Conservation (phyloP, 35 echinoderm and acorn worm genomes). For the Heliocidaris tuberculata region DNA sequence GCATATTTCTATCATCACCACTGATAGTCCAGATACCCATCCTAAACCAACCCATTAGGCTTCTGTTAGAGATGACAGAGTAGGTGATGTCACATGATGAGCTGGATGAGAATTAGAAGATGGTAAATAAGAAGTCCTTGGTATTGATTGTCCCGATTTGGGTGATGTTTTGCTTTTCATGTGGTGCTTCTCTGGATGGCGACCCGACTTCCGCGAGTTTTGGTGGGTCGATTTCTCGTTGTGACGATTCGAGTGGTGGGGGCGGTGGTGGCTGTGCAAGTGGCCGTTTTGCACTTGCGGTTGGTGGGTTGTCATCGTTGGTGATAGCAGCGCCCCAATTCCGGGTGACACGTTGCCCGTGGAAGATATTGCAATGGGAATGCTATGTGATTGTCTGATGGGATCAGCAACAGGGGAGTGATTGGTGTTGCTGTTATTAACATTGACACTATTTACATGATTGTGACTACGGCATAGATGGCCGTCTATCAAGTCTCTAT, state of each 20-base stretch:
- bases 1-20: slow-evolving; percentile 4
- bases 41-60: slow-evolving; percentile 13
- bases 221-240: slow-evolving; percentile 21
- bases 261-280: slow-evolving; percentile 6
- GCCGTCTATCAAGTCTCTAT: slow-evolving; percentile 36
- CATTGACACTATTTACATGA: slow-evolving; percentile 46
- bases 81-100: slow-evolving; percentile 32
- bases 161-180: background rate
- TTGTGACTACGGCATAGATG: slow-evolving; percentile 41
- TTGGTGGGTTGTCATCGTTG: background rate
- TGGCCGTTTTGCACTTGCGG: background rate
- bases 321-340: slow-evolving; percentile 19
- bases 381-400: slow-evolving; percentile 48
- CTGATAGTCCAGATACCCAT: background rate
- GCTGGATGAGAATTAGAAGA: slow-evolving; percentile 19
- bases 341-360: slow-evolving; percentile 22
- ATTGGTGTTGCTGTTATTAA: slow-evolving; percentile 42
- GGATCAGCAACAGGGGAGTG: background rate
- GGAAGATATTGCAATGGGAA: slow-evolving; percentile 47
- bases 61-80: background rate
- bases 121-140: slow-evolving; percentile 43
- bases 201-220: slow-evolving; percentile 24
- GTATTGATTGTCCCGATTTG: slow-evolving; percentile 10
- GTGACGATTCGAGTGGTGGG: slow-evolving; percentile 3
- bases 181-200: slow-evolving; percentile 24